Evolutionary conservation across 1,140 invertebrate genomes (phyloP), one percentile per base, ranked within the genome.

Genomic region (Achroia grisella): DNA sequence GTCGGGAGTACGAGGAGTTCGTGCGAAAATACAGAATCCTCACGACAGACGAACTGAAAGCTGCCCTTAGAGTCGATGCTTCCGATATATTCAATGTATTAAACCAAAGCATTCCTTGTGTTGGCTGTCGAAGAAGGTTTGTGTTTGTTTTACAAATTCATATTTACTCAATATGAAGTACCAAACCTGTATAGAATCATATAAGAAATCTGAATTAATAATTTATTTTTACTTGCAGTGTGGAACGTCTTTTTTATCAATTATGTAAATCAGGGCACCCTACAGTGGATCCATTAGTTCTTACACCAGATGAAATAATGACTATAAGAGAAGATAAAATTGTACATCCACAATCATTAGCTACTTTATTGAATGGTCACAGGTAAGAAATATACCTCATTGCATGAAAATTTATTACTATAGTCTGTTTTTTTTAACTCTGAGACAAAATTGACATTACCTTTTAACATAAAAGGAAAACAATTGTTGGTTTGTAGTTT

Each of bases 81-180:
- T 90, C 92, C 59, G 93, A 95, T 82, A 91, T 97, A 45, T 88
- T 95, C 62, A 90, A 90, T 57, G 91, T 96, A 66, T 87, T 97
- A 40, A 92, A 94, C 82, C 94, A 96, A 86, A 92, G 91, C 70
- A 94, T 97, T 65, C 94, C 95, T 41, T 97, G 96, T 89, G 94
- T 97, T 71, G 95, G 96, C 36, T 97, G 95, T 82, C 88, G 95
- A 57, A 90, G 93, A 89, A 96, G 94, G 94, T 95, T 88, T 40
- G 29, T 32, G 35, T 12, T 6, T 10, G 9, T 33, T 14, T 14
- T 8, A 14, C 28, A 32, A 4, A 32, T 32, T 5, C 30, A 32
- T 11, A 32, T 32, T n/a, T 11, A 9, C 30, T n/a, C n/a, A n/a
- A n/a, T n/a, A n/a, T n/a, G n/a, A n/a, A n/a, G n/a, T n/a, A n/a